Base-by-base conservation (phyloP, 1,140 invertebrate genomes). In the Heliconius eleuchia region DNA sequence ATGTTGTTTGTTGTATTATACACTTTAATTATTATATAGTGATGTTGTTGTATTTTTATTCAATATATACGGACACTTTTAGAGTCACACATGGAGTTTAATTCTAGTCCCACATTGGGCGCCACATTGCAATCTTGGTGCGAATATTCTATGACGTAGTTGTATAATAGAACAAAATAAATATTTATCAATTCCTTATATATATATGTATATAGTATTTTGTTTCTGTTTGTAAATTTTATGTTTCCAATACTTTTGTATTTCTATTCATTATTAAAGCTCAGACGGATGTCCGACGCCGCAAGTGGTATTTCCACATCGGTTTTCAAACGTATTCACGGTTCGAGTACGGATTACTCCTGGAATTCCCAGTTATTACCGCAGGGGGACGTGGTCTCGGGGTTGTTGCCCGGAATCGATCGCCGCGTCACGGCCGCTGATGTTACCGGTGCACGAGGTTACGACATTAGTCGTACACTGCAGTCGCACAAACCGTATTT, bases 401-500 rank as follows among this genome's bases (percentile, higher is more conserved):
- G 92, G 92, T 93, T 94, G 92, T 92, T 93, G 92, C 85, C 91
- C 91, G 89, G 81, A 70, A 94, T 94, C 92, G 92, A 93, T 94
- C 87, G 85, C 84, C 84, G 88, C 86, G 88, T 86, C 86, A 86
- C 85, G 74, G 82, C 83, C 83, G 82, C 83, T 80, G 80, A 80
- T 88, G 86, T 88, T 87, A 89, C 87, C 90, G 86, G 88, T 92
- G 86, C 87, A 92, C 87, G 89, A 86, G 87, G 90, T 90, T 90
- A 93, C 86, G 83, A 81, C 83, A 88, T 85, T 85, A 66, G 84
- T 86, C 83, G 85, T 70, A 71, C 81, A 83, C 83, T 92, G 88
- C 89, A 91, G 87, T 86, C 77, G 37, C 72, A 71, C 11, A 11
- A 27, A 66, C 23, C 9, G 5, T 5, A 11, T 27, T 66, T 30